Percentiles rank a stretch among this genome's conserved stretches.
These are phyloP conservation scores for Betta splendens DNA, from an alignment of 2,797 vertebrate genomes.

Conservation along the genomic window DNA sequence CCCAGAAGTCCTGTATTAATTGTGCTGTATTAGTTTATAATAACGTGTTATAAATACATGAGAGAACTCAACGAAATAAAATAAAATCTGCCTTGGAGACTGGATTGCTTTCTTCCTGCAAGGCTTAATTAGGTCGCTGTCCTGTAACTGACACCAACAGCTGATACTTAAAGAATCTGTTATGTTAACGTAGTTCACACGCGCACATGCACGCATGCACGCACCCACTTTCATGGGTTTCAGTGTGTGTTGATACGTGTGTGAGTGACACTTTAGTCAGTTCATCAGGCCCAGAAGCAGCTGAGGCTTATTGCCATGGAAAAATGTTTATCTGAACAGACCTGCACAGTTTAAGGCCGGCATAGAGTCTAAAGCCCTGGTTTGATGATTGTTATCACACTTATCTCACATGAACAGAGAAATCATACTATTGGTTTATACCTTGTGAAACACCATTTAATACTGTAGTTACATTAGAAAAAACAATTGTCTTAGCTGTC, in stretches of 20 bases:
- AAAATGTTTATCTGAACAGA: conserved; percentile 6
- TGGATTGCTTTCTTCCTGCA: neutral
- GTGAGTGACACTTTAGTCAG: neutral
- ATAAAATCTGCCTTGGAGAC: no score
- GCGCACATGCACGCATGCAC: no score
- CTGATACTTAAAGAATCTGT: neutral
- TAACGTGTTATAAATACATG: no score
- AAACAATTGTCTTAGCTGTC: no score
- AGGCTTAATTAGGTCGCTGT: neutral
- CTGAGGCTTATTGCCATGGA: conserved; percentile 2
- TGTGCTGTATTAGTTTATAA: no score
- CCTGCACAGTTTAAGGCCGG: neutral
- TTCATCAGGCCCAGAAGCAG: conserved; percentile 1
- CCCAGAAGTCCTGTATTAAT: neutral
- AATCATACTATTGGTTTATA: no score
- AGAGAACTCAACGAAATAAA: no score
- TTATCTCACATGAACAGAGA: neutral
- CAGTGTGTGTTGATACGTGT: no score
- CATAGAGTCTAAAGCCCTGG: neutral
- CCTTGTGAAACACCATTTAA: no score
- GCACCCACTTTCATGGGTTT: no score
- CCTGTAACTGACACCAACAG: neutral
- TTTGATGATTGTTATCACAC: neutral
- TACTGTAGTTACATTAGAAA: no score
- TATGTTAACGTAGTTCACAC: neutral